Evolutionary conservation across 2,113 vertebrate genomes (phyloP), one percentile per base, ranked within the genome.

Genomic region (Serinus canaria): DNA sequence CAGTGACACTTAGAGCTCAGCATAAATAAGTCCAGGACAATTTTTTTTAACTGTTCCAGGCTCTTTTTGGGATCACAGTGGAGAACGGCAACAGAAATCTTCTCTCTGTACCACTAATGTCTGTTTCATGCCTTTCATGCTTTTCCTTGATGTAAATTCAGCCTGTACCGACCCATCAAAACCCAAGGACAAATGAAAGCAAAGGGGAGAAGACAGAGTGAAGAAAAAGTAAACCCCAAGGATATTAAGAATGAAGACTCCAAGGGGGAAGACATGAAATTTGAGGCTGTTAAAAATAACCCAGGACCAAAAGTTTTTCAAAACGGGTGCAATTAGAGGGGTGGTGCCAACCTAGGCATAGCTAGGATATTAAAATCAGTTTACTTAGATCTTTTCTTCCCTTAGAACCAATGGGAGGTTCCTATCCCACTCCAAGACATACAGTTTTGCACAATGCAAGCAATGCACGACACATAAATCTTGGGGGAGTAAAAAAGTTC

Each of bases 111-210:
- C 30, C 33, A 59, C 37, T 91, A 49, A 41, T 70, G 44, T 74
- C 76, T 94, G 11, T 83, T 95, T 83, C 82, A 63, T 83, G 72
- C 55, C 30, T 95, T 73, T 91, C 62, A 46, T 84, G n/a, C 18
- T 85, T 85, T 84, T 90, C 12, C 79, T 90, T 95, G 44, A 58
- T 83, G 60, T 60, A 78, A 95, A 94, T 83, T 94, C 87, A 90
- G 58, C 52, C 39, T 80, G 55, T 47, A 95, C 56, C 35, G 49
- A 70, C 31, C 83, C 55, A 67, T 63, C 72, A 78, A 74, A 67
- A 63, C 35, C 28, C 30, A 74, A 64, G 43, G 16, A 80, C 72
- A 74, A 83, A 62, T 39, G 18, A 66, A 88, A 89, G 7, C 44
- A 70, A 50, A 18, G 0, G 2, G 62, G 13, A 47, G 19, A 47